Evolutionary conservation across 2,888 invertebrate species (phyloP), one percentile per base, ranked within the genome.

Genomic region (Drosophila sordidula): DNA sequence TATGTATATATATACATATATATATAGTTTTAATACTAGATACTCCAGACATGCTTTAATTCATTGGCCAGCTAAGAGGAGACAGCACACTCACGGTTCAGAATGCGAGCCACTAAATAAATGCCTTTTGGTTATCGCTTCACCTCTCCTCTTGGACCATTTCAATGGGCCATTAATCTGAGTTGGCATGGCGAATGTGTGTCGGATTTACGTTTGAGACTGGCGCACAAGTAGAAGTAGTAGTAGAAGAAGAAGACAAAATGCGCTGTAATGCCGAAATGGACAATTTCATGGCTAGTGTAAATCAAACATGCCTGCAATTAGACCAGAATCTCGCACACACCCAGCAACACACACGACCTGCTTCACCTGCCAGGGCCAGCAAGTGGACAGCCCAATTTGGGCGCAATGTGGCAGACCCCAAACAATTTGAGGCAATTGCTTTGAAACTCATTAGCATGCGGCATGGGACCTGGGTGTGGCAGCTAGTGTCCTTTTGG

Each of bases 261-360:
- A 79, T 78, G 68, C 69, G 61, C 58, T 59, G 75, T 72, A 84
- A 83, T 81, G 65, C 70, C 79, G 46, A 79, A 87, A 87, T 81
- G 77, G 86, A 82, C 86, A 85, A 87, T 83, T 83, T 85, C 86
- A 85, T 72, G 88, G 83, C 68, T 78, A 74, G 80, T 79, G 88
- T 83, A 83, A 83, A 87, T 83, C 83, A 83, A 83, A 83, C 71
- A 81, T 79, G 88, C 86, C 82, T 76, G 88, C 88, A 87, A 87
- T 83, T 83, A 87, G 80, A 55, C 36, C 66, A 52, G 32, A 39
- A 32, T 25, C 38, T 12, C 32, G 1, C 29, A 25, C 38, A 25
- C 25, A 38, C 25, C 29, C 12, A 18, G 18, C 18, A n/a, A n/a
- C 18, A 0, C 45, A 64, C 26, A 45, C 44, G 44, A 47, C 38